phyloP scores from a whole-genome alignment of 2,113 vertebrate genomes.

The Gorsachius goisagi region DNA sequence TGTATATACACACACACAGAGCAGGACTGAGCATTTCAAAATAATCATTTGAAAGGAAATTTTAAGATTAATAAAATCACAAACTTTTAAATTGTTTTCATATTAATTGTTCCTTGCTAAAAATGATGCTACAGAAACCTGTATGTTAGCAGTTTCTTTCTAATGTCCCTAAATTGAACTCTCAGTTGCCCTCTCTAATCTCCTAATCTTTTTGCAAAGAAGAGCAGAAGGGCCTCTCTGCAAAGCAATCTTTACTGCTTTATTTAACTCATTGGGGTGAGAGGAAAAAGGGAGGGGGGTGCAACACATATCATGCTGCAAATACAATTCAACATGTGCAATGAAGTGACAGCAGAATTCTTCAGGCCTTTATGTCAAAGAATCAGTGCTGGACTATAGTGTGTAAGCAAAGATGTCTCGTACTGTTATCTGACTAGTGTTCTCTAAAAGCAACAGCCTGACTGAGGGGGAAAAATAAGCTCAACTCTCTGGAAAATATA shows the following conservation, averaged over 20 bases:
- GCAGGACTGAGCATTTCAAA: neutral
- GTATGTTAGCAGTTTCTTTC: neutral
- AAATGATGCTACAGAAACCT: neutral
- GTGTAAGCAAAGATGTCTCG: neutral
- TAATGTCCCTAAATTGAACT: neutral
- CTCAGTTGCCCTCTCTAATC: neutral
- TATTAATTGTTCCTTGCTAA: neutral
- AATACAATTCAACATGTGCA: slow-evolving; percentile 20
- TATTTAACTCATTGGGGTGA: neutral
- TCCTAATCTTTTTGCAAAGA: slow-evolving; percentile 15
- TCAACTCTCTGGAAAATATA: neutral
- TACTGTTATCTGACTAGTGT: neutral
- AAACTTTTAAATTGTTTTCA: neutral
- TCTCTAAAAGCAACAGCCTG: neutral
- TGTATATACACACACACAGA: neutral
- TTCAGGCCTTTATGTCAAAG: neutral
- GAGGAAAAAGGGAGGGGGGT: neutral
- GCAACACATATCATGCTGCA: neutral
- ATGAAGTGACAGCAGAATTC: slow-evolving; percentile 25
- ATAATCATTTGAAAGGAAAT: neutral
- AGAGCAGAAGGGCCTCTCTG: neutral
- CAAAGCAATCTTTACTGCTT: slow-evolving; percentile 5
- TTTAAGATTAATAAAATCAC: neutral
- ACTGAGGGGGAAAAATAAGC: neutral
- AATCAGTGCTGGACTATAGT: neutral